Evolutionary conservation across 2,888 invertebrate genomes (phyloP).

Genomic region (Melanotus villosus): DNA sequence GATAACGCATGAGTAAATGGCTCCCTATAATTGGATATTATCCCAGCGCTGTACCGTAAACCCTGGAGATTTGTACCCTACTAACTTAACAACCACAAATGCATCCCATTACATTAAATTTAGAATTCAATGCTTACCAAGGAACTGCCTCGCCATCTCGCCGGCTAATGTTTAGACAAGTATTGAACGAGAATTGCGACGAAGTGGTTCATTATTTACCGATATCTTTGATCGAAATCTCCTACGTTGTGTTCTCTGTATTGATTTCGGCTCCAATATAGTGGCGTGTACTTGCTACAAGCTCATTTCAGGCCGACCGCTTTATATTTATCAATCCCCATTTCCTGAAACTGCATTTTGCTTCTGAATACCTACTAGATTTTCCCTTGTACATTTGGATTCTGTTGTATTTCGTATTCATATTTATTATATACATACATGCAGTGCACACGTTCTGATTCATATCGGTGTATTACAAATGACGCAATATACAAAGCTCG

Average conservation of each 20-base stretch:
- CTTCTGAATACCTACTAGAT: constrained; percentile 20
- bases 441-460: constrained; percentile 17
- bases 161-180: constrained; percentile 35
- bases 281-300: constrained; percentile 33
- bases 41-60: constrained; percentile 55
- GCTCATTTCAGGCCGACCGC: constrained; percentile 31
- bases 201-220: constrained; percentile 44
- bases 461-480: constrained; percentile 34
- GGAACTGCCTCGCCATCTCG: constrained; percentile 30
- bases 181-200: constrained; percentile 32
- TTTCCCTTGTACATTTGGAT: constrained; percentile 26
- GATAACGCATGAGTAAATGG: constrained; percentile 61
- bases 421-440: constrained; percentile 26
- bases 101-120: constrained; percentile 47
- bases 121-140: constrained; percentile 44
- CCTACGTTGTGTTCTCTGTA: constrained; percentile 31
- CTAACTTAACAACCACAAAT: constrained; percentile 49
- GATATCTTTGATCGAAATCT: constrained; percentile 47
- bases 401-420: constrained; percentile 32
- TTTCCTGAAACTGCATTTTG: constrained; percentile 37
- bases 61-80: constrained; percentile 54
- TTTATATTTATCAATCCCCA: constrained; percentile 41
- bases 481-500: constrained; percentile 16
- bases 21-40: constrained; percentile 61
- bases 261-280: constrained; percentile 34